Conservation (phyloP, 1,140 invertebrate genomes). For the Plectus sambesii region DNA sequence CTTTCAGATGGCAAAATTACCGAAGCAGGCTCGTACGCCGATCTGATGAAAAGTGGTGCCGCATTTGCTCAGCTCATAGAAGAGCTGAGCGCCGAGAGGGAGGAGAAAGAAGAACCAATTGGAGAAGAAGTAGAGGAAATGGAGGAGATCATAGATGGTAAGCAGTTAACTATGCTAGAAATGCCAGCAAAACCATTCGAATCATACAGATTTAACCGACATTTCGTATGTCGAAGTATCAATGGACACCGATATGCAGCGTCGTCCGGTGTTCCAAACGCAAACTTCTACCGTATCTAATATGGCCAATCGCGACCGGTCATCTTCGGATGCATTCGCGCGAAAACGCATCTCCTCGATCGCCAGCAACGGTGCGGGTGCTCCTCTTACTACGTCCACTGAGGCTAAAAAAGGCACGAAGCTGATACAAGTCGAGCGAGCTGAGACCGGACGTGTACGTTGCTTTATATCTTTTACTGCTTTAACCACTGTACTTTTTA, state of each 20-base stretch:
- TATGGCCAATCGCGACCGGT: conserved; percentile 2
- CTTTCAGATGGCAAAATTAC: conserved; percentile 36
- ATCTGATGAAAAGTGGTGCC: conserved; percentile 31
- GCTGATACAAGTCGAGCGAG: conserved; percentile 12
- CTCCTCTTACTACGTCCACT: background rate
- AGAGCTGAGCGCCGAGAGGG: conserved; percentile 28
- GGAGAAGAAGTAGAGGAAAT: conserved; percentile 15
- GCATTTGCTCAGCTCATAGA: conserved; percentile 32
- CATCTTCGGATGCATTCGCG: background rate
- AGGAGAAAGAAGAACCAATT: conserved; percentile 12
- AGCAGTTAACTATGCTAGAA: background rate
- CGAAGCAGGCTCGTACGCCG: conserved; percentile 28
- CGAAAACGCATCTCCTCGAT: conserved; percentile 14
- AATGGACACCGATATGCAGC: conserved; percentile 11
- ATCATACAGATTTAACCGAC: conserved; percentile 19
- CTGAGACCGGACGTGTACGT: conserved; percentile 25
- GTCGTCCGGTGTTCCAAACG: conserved; percentile 4
- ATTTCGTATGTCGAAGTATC: conserved; percentile 15
- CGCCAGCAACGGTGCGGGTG: background rate
- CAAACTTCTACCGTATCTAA: conserved; percentile 20
- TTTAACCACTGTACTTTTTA: conserved; percentile 9
- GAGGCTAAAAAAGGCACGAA: background rate
- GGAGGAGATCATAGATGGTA: conserved; percentile 13
- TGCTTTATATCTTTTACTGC: too few species aligned
- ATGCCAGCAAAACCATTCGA: background rate